Percentiles rank a stretch among this genome's conserved stretches.
Conservation (phyloP, 2,797 vertebrate species). For the Gymnothorax reevesii region DNA sequence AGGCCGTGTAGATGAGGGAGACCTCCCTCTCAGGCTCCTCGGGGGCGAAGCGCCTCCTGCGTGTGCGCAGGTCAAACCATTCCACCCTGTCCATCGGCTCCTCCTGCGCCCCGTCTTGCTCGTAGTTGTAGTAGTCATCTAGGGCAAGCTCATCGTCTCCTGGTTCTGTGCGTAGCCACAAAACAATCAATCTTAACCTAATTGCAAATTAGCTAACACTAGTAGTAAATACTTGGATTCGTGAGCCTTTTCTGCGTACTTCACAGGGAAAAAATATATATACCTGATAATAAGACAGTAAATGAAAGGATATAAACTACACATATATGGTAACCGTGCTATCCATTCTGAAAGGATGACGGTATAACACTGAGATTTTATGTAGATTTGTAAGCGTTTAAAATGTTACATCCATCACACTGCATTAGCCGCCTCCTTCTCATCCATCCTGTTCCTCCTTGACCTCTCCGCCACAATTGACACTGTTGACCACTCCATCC, state of each 20-base stretch:
- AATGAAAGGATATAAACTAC: not conserved
- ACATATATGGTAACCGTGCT: not conserved
- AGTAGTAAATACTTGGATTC: not conserved
- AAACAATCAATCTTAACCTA: not conserved
- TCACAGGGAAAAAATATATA: not conserved
- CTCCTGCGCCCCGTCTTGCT: not conserved
- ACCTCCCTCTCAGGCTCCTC: slow-evolving; percentile 40
- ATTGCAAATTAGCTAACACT: not conserved
- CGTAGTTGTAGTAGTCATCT: slow-evolving; percentile 57
- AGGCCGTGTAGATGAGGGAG: slow-evolving; percentile 60
- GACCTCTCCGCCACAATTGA: too few species aligned
- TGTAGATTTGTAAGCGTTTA: not conserved
- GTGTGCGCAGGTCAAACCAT: slow-evolving; percentile 66
- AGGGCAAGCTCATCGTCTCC: slow-evolving; percentile 16
- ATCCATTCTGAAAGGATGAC: not conserved
- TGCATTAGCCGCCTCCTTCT: too few species aligned
- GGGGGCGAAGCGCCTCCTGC: slow-evolving; percentile 59
- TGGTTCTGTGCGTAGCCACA: not conserved
- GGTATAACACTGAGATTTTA: not conserved
- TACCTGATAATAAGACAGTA: not conserved
- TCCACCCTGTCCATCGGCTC: slow-evolving; percentile 49
- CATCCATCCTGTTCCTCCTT: too few species aligned
- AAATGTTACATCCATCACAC: not conserved
- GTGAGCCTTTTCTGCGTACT: not conserved
- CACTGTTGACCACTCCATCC: too few species aligned